Percentiles rank a stretch among this genome's conserved stretches.
Evolutionary conservation across 2,113 vertebrate genomes (phyloP).

Genomic region (Ochotona princeps): DNA sequence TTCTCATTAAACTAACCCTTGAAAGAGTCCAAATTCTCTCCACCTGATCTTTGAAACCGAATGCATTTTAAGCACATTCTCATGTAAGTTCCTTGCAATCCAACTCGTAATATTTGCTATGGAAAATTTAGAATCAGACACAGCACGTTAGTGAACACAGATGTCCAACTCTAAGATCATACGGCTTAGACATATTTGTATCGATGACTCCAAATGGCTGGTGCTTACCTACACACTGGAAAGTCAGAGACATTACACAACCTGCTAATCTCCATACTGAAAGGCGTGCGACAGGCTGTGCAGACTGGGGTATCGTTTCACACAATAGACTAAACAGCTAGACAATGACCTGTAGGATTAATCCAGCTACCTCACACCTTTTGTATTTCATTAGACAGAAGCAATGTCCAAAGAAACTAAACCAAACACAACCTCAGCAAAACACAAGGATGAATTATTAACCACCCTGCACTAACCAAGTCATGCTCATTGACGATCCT

Average conservation of each 20-base stretch:
- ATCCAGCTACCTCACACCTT: neutral
- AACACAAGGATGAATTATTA: neutral
- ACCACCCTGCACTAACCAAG: neutral
- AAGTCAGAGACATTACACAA: neutral
- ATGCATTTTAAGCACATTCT: conserved; percentile 8
- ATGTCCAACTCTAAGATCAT: neutral
- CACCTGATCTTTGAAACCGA: conserved; percentile 32
- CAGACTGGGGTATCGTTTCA: neutral
- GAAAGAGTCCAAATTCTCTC: neutral
- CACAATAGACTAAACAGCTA: neutral
- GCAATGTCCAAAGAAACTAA: conserved; percentile 18
- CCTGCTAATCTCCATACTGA: neutral
- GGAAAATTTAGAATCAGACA: conserved; percentile 39
- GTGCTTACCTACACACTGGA: neutral
- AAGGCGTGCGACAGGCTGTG: neutral
- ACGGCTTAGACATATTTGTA: neutral
- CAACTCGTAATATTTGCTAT: neutral
- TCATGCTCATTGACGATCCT: neutral
- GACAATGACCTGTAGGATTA: neutral
- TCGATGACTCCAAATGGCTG: neutral
- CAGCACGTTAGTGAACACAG: neutral
- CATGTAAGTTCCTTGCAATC: conserved; percentile 19
- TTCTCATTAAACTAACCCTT: neutral
- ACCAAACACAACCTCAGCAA: neutral
- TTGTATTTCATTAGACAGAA: neutral